Conservation (phyloP, 2,113 vertebrate species). For the Archilochus colubris region DNA sequence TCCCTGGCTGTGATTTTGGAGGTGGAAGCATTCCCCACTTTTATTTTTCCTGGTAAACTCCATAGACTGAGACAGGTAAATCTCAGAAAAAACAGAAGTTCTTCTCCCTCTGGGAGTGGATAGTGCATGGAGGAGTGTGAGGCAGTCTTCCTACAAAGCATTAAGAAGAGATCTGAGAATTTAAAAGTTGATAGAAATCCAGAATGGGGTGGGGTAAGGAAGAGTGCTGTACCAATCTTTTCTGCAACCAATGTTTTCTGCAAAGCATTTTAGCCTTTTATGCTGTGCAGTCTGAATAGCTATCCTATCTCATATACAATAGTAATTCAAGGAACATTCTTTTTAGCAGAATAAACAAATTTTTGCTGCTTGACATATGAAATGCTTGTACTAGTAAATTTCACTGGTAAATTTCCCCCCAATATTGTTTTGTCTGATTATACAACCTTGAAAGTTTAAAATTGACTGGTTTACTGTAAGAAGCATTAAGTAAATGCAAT, state of each 20-base stretch:
- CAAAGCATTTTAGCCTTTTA: background rate
- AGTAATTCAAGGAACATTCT: constrained; percentile 18
- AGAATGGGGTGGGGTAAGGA: background rate
- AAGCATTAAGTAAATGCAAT: constrained; percentile 72
- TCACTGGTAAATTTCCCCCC: background rate
- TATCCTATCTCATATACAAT: background rate
- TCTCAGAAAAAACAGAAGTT: background rate
- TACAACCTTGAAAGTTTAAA: constrained; percentile 66
- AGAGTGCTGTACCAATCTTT: background rate
- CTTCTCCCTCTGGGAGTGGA: background rate
- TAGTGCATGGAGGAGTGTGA: background rate
- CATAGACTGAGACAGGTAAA: background rate
- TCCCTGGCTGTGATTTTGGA: background rate
- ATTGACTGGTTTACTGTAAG: constrained; percentile 66
- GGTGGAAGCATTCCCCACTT: background rate
- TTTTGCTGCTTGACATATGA: constrained; percentile 21
- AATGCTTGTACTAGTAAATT: constrained; percentile 44
- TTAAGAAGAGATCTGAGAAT: background rate
- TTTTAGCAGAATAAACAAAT: constrained; percentile 44
- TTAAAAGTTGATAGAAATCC: constrained; percentile 10
- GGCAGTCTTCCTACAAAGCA: background rate
- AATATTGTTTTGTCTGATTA: constrained; percentile 57
- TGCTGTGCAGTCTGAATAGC: background rate
- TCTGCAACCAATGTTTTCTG: background rate
- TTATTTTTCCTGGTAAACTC: background rate